Evolutionary conservation across 2,113 vertebrate species (phyloP).

Genomic region (Labeo rohita): DNA sequence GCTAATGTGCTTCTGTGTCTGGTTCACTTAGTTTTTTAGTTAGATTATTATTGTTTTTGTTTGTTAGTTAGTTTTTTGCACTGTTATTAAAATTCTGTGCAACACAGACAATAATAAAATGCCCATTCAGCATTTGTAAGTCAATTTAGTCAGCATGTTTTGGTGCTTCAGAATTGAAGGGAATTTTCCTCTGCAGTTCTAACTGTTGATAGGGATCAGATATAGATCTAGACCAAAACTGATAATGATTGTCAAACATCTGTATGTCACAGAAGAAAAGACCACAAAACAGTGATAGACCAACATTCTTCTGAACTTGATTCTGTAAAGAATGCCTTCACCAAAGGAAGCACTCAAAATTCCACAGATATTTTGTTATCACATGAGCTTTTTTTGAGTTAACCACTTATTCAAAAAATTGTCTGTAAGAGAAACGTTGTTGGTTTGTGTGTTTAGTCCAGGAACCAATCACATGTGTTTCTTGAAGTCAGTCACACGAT

Average conservation of each 20-base stretch:
- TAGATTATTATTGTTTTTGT: not conserved
- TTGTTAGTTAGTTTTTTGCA: not conserved
- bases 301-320: not conserved
- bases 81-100: not conserved
- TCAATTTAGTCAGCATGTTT: not conserved
- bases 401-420: not conserved
- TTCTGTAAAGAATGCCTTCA: slow-evolving; percentile 8
- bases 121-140: not conserved
- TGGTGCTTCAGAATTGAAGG: not conserved
- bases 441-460: not conserved
- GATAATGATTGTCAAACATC: not conserved
- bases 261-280: too few relatives aligned
- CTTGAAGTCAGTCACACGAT: too few relatives aligned
- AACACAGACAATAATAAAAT: not conserved
- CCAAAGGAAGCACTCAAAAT: not conserved
- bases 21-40: not conserved
- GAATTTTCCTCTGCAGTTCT: not conserved
- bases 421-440: not conserved
- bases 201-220: not conserved
- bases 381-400: slow-evolving; percentile 10
- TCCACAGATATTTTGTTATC: slow-evolving; percentile 2
- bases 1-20: not conserved
- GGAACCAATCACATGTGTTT: not conserved
- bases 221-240: not conserved
- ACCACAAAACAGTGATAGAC: too few relatives aligned